Evolutionary conservation across 2,113 vertebrate genomes (phyloP).

Genomic region (Dasyurus viverrinus): DNA sequence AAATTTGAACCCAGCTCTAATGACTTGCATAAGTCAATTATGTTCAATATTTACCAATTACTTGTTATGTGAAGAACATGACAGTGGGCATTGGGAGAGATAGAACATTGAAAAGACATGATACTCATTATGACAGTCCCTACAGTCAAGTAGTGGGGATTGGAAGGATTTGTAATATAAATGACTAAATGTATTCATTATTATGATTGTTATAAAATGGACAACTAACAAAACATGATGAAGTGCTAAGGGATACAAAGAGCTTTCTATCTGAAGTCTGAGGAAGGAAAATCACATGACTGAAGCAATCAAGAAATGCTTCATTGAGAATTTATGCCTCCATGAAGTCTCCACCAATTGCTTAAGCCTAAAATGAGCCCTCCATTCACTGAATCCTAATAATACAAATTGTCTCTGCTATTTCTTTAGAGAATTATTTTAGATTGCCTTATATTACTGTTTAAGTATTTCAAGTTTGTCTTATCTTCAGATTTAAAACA

Average conservation of each 20-base stretch:
- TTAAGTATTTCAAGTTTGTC: slow-evolving; percentile 26
- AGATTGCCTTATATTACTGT: neutral
- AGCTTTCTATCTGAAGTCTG: neutral
- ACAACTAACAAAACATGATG: neutral
- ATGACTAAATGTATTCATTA: neutral
- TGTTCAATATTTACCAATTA: neutral
- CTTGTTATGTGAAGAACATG: neutral
- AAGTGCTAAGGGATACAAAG: neutral
- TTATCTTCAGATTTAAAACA: neutral
- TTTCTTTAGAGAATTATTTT: neutral
- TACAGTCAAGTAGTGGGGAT: neutral
- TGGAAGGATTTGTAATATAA: neutral
- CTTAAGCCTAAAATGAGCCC: neutral
- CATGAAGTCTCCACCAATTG: neutral
- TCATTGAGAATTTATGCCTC: neutral
- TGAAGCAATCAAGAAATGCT: neutral
- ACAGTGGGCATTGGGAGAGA: neutral
- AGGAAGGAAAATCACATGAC: neutral
- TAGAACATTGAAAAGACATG: neutral
- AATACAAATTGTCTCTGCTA: neutral
- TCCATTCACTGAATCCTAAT: neutral
- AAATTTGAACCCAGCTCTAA: neutral
- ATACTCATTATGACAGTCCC: neutral
- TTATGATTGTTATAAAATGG: neutral
- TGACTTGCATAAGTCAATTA: neutral